Base-by-base conservation (phyloP, 2,888 invertebrate genomes). In the Anarsia innoxiella region DNA sequence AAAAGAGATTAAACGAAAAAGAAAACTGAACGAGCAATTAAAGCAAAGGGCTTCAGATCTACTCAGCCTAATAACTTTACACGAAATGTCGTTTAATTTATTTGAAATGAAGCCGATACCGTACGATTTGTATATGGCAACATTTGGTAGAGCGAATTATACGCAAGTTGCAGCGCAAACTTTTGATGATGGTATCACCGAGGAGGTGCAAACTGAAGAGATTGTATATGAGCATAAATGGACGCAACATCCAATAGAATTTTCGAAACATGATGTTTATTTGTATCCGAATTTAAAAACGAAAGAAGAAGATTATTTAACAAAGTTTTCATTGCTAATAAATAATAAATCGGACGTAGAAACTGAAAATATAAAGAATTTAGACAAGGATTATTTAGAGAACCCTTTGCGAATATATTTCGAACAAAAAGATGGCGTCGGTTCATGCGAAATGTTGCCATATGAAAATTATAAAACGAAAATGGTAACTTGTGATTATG, bases 81-180 rank as follows among this genome's bases (percentile, higher is more conserved):
- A 86, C 16, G 74, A 79, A 65, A 79, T 85, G 66, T 64, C 75
- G 0, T 84, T 74, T 40, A 59, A 56, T 1, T 51, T 86, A 1
- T 84, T 73, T 27, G 83, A 86, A 70, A 79, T 85, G 76, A 70
- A 78, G 52, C 84, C 85, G 0, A 78, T 86, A 45, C 73, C 84
- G 0, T 86, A 86, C 41, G 84, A 86, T 36, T 51, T 78, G 32
- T 85, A 68, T 13, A 85, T 84, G 77, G 66, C 72, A 48, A 79
- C 76, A 43, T 84, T 75, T 42, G 84, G 84, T 0, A 54, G 76
- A 33, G 59, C 64, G 0, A 82, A 85, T 52, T 76, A 75, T 25
- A 71, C 59, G 0, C 85, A 86, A 61, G 61, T 59, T 8, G 68
- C 74, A 2, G 60, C 66, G 0, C 85, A 86, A 46, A 86, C 85